These are phyloP conservation scores for Henicopernis longicauda DNA, from an alignment of 2,113 vertebrate genomes.

Conservation along the genomic window DNA sequence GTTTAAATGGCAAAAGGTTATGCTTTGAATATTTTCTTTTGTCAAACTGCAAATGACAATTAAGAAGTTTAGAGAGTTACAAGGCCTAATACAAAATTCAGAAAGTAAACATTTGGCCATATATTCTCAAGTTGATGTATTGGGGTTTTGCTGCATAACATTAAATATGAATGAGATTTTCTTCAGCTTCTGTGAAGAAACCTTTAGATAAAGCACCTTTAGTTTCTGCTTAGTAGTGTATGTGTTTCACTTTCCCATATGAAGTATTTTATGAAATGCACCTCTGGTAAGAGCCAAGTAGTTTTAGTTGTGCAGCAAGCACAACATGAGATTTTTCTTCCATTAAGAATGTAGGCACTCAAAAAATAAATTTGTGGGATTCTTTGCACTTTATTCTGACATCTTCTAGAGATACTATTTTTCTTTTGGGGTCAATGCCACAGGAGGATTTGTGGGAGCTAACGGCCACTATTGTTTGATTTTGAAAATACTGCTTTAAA, in stretches of 20 bases:
- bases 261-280: not conserved
- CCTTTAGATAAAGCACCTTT: not conserved
- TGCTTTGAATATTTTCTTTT: not conserved
- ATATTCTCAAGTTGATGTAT: not conserved
- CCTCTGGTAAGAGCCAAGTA: not conserved
- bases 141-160: not conserved
- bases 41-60: not conserved
- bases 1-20: not conserved
- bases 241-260: not conserved
- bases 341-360: not conserved
- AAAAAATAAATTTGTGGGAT: not conserved
- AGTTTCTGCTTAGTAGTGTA: not conserved
- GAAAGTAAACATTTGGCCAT: not conserved
- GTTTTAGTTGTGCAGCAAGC: not conserved
- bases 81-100: not conserved
- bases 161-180: not conserved
- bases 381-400: not conserved
- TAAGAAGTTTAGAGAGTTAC: not conserved
- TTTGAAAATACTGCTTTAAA: not conserved
- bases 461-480: no score
- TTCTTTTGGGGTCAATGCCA: not conserved
- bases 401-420: not conserved
- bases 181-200: not conserved
- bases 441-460: not conserved
- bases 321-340: not conserved